Evolutionary conservation across 2,797 vertebrate genomes (phyloP).

Genomic region (Poecilia velifera): DNA sequence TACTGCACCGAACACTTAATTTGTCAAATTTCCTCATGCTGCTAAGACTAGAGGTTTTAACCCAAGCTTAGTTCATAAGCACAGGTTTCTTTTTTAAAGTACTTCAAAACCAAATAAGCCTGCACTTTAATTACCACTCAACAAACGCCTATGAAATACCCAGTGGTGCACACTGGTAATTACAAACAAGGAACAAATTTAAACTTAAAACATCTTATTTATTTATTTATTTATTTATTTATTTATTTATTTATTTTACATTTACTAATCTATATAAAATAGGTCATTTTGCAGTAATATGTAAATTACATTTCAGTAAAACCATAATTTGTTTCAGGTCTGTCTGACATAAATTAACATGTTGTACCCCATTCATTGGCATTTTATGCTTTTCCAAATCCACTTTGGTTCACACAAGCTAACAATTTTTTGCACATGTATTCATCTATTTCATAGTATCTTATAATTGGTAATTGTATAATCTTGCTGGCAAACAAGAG

Average conservation of each 20-base stretch:
- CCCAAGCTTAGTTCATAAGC: slow-evolving; percentile 12
- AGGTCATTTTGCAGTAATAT: background rate
- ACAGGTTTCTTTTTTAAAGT: slow-evolving; percentile 4
- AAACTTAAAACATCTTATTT: background rate
- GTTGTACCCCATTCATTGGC: background rate
- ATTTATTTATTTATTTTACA: no score
- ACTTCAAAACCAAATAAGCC: slow-evolving; percentile 22
- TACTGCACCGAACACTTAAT: slow-evolving; percentile 60
- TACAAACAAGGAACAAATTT: slow-evolving; percentile 6
- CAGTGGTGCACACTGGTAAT: background rate
- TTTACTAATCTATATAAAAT: background rate
- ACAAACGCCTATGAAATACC: slow-evolving; percentile 10
- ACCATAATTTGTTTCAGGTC: background rate
- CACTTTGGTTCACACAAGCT: background rate
- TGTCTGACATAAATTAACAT: background rate
- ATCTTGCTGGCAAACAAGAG: background rate
- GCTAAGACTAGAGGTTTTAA: slow-evolving; percentile 36
- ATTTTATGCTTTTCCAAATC: background rate
- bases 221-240: no score
- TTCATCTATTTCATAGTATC: background rate
- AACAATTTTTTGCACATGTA: background rate
- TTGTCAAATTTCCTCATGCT: slow-evolving; percentile 49
- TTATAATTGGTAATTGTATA: background rate
- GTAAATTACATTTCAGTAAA: background rate
- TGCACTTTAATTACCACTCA: slow-evolving; percentile 39